These are phyloP conservation scores for Isurus oxyrinchus DNA, from an alignment of 2,113 vertebrate genomes.

Conservation along the genomic window DNA sequence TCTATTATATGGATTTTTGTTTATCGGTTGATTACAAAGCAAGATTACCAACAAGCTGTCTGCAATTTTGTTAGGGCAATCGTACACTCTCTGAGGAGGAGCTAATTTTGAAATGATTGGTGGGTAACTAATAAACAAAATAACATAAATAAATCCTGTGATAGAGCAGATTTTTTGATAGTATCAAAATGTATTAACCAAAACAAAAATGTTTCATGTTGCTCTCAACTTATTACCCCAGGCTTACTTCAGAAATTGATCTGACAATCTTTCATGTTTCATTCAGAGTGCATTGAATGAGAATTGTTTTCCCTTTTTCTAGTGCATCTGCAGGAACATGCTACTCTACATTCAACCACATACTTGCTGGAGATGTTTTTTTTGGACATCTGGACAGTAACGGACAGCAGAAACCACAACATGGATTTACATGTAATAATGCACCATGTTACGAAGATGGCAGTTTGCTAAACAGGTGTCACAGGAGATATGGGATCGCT, in stretches of 20 bases:
- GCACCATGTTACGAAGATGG: not conserved
- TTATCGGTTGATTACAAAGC: not conserved
- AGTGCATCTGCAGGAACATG: not conserved
- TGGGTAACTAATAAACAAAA: not conserved
- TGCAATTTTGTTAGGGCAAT: not conserved
- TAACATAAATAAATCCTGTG: not conserved
- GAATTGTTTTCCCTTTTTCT: not conserved
- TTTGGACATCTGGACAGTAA: not conserved
- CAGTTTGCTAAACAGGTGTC: not conserved
- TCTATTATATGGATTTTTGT: not conserved
- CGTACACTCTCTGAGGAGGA: not conserved
- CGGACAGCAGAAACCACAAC: not conserved
- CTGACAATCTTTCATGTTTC: not conserved
- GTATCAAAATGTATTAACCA: not conserved
- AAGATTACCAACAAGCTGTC: not conserved
- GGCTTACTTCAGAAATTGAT: not conserved
- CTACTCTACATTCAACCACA: not conserved
- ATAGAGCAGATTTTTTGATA: not conserved
- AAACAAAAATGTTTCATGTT: not conserved
- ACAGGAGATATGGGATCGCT: not conserved
- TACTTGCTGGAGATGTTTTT: not conserved
- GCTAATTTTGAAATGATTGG: conserved; percentile 22
- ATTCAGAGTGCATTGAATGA: not conserved
- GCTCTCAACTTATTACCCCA: not conserved
- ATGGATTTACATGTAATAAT: not conserved